phyloP scores from a whole-genome alignment of 2,797 vertebrate species.

The Ctenopoma multispine region DNA sequence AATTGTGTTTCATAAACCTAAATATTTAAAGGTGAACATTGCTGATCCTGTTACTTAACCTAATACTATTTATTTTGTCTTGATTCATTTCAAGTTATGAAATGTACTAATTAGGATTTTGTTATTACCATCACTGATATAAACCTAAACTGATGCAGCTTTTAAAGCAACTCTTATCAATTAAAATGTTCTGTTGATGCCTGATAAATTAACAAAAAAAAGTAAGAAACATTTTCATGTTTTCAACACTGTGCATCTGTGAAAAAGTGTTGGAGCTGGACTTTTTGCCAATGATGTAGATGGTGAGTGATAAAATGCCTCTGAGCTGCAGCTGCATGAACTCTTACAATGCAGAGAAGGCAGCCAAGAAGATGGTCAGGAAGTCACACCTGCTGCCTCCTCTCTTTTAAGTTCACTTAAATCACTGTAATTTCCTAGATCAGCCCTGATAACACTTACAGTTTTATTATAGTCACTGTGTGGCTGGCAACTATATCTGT shows the following conservation, averaged over 20 bases:
- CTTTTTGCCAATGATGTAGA: background rate
- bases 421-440: conserved; percentile 15
- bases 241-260: background rate
- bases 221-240: background rate
- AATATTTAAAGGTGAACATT: too few species aligned
- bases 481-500: background rate
- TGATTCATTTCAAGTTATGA: too few species aligned
- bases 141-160: too few species aligned
- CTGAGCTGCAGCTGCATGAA: conserved; percentile 22
- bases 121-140: too few species aligned
- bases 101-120: too few species aligned
- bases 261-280: background rate
- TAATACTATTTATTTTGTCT: too few species aligned
- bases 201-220: background rate
- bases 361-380: background rate
- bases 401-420: conserved; percentile 2
- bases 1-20: too few species aligned
- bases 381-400: conserved; percentile 18
- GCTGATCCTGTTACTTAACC: too few species aligned
- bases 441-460: background rate
- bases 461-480: conserved; percentile 1
- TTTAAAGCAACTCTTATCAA: too few species aligned
- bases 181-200: background rate
- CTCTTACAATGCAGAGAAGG: conserved; percentile 8
- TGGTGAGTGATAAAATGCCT: background rate